Evolutionary conservation across 2,888 invertebrate genomes (phyloP).

Genomic region (Rhamnusium bicolor): DNA sequence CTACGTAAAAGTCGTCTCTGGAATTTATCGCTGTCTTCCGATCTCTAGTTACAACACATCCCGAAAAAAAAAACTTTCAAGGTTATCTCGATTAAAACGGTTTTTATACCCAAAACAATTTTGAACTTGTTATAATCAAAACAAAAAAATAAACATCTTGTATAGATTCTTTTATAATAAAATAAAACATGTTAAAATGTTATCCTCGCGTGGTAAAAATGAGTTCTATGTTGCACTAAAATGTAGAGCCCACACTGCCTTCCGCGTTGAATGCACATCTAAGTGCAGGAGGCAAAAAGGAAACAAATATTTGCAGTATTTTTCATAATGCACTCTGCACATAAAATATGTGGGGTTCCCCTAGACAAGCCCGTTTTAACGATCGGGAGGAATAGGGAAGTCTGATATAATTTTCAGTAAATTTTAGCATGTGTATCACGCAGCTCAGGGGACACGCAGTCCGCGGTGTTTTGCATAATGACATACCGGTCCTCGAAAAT

Average conservation of each 20-base stretch:
- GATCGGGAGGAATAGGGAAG: conserved; percentile 38
- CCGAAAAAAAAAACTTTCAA: too few species aligned
- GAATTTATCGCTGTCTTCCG: too few species aligned
- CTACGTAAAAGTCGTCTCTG: too few species aligned
- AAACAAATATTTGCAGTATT: neutral
- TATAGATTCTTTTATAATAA: too few species aligned
- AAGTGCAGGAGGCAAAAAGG: conserved; percentile 7
- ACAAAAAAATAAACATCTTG: too few species aligned
- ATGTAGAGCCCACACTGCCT: neutral
- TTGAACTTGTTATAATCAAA: too few species aligned
- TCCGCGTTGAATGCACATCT: neutral
- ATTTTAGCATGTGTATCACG: conserved; percentile 60
- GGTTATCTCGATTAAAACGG: too few species aligned
- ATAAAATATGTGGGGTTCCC: neutral
- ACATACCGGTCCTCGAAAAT: conserved; percentile 62
- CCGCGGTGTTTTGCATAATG: conserved; percentile 62
- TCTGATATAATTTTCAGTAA: conserved; percentile 49
- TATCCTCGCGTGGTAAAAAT: neutral
- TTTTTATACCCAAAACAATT: too few species aligned
- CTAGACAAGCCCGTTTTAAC: conserved; percentile 22
- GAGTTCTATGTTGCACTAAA: neutral
- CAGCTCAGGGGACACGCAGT: conserved; percentile 56
- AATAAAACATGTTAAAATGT: neutral
- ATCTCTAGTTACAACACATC: too few species aligned
- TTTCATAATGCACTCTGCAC: neutral